Evolutionary conservation across 2,888 invertebrate genomes (phyloP).

Genomic region (Alviniconcha strummeri): DNA sequence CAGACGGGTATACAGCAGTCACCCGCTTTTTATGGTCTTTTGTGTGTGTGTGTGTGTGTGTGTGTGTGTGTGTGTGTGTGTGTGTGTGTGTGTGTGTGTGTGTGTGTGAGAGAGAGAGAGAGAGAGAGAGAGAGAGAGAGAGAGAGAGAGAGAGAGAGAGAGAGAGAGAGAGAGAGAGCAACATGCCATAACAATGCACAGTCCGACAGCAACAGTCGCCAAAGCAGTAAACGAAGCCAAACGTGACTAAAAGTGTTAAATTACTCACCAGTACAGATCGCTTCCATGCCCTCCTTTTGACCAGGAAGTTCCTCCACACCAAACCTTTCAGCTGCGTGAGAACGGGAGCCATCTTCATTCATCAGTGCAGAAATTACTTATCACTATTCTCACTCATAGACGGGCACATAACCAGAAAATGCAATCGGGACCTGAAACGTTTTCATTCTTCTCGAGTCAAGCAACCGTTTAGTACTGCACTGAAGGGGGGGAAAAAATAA

Average conservation of each 20-base stretch:
- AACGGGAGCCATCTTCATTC: slow-evolving; percentile 11
- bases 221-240: too few species aligned
- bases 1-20: too few species aligned
- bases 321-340: neutral
- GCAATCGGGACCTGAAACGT: too few species aligned
- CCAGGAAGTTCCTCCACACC: slow-evolving; percentile 24
- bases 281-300: slow-evolving; percentile 20
- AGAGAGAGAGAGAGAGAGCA: slow-evolving; percentile 20
- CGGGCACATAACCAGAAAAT: too few species aligned
- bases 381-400: too few species aligned
- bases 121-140: too few species aligned
- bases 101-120: slow-evolving; percentile 2
- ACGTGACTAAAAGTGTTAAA: neutral
- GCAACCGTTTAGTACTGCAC: too few species aligned
- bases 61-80: neutral
- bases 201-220: too few species aligned
- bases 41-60: neutral
- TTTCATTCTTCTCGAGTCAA: too few species aligned
- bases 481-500: too few species aligned
- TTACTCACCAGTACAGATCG: slow-evolving; percentile 4
- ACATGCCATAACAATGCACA: neutral
- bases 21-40: neutral
- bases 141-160: neutral
- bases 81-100: slow-evolving; percentile 1
- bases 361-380: too few species aligned